Base-by-base conservation (phyloP, 2,113 vertebrate genomes). In the Toxostoma redivivum region DNA sequence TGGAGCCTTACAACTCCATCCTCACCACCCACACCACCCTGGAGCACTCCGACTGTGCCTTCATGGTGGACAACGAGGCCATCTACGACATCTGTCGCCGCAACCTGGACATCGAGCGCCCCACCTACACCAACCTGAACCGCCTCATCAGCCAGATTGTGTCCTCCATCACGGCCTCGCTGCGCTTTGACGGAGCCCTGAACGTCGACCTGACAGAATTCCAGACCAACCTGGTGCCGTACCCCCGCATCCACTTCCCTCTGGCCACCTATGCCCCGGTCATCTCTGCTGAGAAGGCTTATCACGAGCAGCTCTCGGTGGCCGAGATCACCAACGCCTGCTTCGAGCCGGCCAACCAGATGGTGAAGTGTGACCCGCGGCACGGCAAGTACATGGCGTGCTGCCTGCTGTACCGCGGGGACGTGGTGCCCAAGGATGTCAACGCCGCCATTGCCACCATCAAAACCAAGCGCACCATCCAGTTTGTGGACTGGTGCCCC, bases 1-100 rank as follows among this genome's bases (percentile, higher is more conserved):
- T 97, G 97, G 99, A 99, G 97, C 98, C 98, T 93, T 99, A 99
- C 98, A 99, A 99, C 96, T 98, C 98, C 95, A 98, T 99, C 97
- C 98, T 99, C 82, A 99, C 98, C 96, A 98, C 98, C 77, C 98
- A 98, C 95, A 98, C 98, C 96, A 98, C 98, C 86, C 96, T 98
- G 79, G 99, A 99, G 97, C 99, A 98, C 96, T 98, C 98, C 3
- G 98, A 98, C 94, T 98, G 98, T 16, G 97, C 98, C 86, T 98
- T 98, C 96, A 98, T 98, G 98, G 98, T 98, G 54, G 98, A 98
- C 87, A 98, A 98, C 70, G 98, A 98, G 92, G 98, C 97, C 95
- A 98, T 98, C 97, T 98, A 98, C 3, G 97, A 98, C 88, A 98
- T 98, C 88, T 98, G 98, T 30, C 96, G 97, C 84, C 96, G 98